Conservation (phyloP, 1,140 invertebrate species). For the Araneus ventricosus region DNA sequence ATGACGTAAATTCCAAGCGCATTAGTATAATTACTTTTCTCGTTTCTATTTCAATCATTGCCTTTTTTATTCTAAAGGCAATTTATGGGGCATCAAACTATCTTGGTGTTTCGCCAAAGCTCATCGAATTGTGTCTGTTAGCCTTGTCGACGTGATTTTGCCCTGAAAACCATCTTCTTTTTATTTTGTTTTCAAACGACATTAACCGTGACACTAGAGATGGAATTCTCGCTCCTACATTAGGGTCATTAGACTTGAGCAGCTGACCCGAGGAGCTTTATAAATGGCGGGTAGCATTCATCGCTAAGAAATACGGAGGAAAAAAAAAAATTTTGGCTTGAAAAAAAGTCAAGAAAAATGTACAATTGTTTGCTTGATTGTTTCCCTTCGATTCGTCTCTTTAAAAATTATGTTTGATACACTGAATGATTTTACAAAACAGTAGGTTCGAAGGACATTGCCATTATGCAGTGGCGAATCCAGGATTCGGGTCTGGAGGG, state of each 20-base stretch:
- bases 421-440: too few relatives aligned
- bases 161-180: background rate
- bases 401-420: too few relatives aligned
- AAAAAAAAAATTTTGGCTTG: too few relatives aligned
- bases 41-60: background rate
- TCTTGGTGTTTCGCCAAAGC: conserved; percentile 1
- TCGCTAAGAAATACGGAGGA: too few relatives aligned
- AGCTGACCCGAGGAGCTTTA: background rate
- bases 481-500: too few relatives aligned
- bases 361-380: too few relatives aligned
- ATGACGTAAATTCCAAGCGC: background rate
- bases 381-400: too few relatives aligned
- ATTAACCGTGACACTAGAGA: conserved; percentile 13
- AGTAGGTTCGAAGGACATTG: too few relatives aligned
- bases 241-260: conserved; percentile 41
- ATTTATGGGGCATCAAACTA: background rate
- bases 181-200: background rate
- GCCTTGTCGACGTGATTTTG: background rate
- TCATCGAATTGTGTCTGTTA: background rate
- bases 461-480: too few relatives aligned
- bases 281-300: background rate
- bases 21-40: background rate
- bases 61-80: background rate
- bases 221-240: conserved; percentile 22
- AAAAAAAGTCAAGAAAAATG: too few relatives aligned